Base-by-base conservation (phyloP, 2,113 vertebrate genomes). In the Malurus alboscapulatus region DNA sequence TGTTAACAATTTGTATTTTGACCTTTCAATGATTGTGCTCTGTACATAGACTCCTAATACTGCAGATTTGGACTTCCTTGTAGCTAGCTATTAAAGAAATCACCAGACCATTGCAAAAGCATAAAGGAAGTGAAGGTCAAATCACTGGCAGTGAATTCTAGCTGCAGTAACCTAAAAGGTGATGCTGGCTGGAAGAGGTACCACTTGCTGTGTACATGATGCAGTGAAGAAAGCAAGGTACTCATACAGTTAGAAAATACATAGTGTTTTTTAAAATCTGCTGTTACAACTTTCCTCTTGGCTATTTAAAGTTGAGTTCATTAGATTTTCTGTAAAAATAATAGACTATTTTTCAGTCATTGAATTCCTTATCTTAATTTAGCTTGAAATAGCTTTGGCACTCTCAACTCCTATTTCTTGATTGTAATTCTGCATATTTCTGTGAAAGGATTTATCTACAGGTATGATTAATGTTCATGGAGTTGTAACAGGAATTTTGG, bases 61-160 rank as follows among this genome's bases (percentile, higher is more conserved):
- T 63, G 51, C 59, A 86, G 76, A 27, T 62, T 44, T 88, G 71
- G 59, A 50, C 51, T 90, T 83, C 34, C 32, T 85, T 5, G 19
- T 90, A 91, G 63, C n/a, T 57, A 73, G 90, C 88, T 85, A 73
- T 91, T 95, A 93, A 80, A 85, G 90, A 91, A 96, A 92, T 80
- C 92, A 86, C 51, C 85, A 63, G 88, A 94, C 58, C 90, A 44
- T 93, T 91, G 30, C 54, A 58, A 69, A 93, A 75, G 58, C 45
- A 50, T 73, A 85, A 90, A 96, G 71, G 55, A 90, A 87, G 71
- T 45, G 82, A 93, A 93, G 92, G 88, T 95, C 88, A 90, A 48
- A 85, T 36, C 34, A 53, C 58, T 73, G 78, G 54, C 29, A 71
- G 84, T n/a, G 48, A 88, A 71, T 78, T 61, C 65, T 40, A 36